Evolutionary conservation across 2,797 vertebrate species (phyloP).

Genomic region (Pangasius mekongensis): DNA sequence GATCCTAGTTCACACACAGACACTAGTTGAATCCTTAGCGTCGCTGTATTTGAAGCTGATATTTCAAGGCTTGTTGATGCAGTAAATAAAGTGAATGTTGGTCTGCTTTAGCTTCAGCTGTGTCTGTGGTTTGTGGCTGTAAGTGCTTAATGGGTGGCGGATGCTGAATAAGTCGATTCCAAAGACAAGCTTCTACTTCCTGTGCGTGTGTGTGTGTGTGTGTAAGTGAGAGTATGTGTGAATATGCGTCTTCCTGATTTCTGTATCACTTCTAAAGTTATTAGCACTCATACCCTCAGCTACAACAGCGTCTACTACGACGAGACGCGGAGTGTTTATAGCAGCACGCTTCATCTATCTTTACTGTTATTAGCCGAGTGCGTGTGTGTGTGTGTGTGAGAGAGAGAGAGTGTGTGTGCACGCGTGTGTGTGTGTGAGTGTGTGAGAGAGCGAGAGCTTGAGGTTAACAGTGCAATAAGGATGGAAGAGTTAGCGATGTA

Average conservation of each 20-base stretch:
- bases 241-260: not conserved
- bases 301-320: no score
- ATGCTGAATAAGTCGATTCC: not conserved
- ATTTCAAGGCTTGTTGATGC: not conserved
- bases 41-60: not conserved
- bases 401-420: not conserved
- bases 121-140: not conserved
- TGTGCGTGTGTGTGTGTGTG: not conserved
- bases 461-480: not conserved
- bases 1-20: no score
- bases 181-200: not conserved
- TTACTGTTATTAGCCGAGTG: no score
- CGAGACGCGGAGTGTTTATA: no score
- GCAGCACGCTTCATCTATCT: not conserved
- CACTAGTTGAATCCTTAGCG: not conserved
- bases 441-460: not conserved
- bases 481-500: slow-evolving; percentile 77
- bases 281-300: not conserved
- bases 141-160: not conserved
- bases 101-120: not conserved
- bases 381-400: not conserved
- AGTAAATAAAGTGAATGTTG: not conserved
- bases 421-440: not conserved
- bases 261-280: slow-evolving; percentile 8
- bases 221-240: not conserved